These are phyloP conservation scores for Nematostella vectensis DNA, from an alignment of 92 coral and sea anemone genomes.

Conservation along the genomic window DNA sequence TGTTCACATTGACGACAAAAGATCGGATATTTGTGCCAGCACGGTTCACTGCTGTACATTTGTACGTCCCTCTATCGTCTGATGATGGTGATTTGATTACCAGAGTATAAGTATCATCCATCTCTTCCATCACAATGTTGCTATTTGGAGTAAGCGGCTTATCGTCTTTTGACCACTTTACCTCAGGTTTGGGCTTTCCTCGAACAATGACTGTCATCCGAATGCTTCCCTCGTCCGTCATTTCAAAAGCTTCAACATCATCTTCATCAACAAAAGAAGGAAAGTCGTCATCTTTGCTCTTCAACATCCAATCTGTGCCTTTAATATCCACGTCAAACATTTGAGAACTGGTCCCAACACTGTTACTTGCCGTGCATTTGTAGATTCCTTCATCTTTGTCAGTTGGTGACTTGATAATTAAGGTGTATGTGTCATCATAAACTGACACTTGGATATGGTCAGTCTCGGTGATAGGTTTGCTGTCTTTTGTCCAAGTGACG, in stretches of 20 bases:
- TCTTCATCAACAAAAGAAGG: slow-evolving; percentile 36
- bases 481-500: slow-evolving; percentile 76
- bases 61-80: slow-evolving; percentile 72
- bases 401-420: slow-evolving; percentile 46
- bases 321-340: slow-evolving; percentile 46
- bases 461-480: slow-evolving; percentile 40
- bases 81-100: slow-evolving; percentile 62
- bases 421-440: slow-evolving; percentile 44
- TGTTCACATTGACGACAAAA: slow-evolving; percentile 68
- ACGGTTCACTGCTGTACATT: slow-evolving; percentile 61
- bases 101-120: slow-evolving; percentile 57
- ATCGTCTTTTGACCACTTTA: slow-evolving; percentile 77
- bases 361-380: slow-evolving; percentile 64
- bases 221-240: slow-evolving; percentile 66
- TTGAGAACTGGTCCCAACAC: slow-evolving; percentile 36
- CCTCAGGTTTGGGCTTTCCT: slow-evolving; percentile 65
- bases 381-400: slow-evolving; percentile 57
- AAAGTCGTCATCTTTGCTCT: slow-evolving; percentile 12
- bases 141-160: slow-evolving; percentile 30
- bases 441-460: slow-evolving; percentile 46
- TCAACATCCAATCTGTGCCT: slow-evolving; percentile 14
- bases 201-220: slow-evolving; percentile 52
- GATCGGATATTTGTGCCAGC: slow-evolving; percentile 55
- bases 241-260: slow-evolving; percentile 27
- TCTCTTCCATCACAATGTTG: slow-evolving; percentile 36